phyloP scores from a whole-genome alignment of 2,888 invertebrate species.

The Apotomis turbidana region DNA sequence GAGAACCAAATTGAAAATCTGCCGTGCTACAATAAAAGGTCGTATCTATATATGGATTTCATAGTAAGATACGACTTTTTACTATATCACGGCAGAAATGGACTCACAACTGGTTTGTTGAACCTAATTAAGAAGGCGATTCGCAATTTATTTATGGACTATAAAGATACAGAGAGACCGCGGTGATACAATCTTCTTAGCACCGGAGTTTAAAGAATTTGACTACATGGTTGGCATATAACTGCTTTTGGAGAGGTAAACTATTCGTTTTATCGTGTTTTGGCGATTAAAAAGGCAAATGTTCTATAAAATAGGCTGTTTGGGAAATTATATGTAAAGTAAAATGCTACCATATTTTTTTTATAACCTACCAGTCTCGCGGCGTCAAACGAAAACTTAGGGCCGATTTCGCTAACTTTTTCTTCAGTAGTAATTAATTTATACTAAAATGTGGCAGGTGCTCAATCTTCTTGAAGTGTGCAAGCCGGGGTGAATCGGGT shows the following conservation, averaged over 20 bases:
- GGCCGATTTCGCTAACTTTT: too few species aligned
- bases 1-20: conserved; percentile 54
- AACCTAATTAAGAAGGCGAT: conserved; percentile 79
- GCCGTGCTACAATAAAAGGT: too few species aligned
- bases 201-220: conserved; percentile 12
- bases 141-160: conserved; percentile 77
- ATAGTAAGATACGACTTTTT: too few species aligned
- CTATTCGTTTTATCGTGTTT: not conserved
- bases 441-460: too few species aligned
- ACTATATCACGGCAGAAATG: conserved; percentile 33
- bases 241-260: not conserved
- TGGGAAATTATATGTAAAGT: not conserved
- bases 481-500: too few species aligned
- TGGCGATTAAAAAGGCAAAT: not conserved
- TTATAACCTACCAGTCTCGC: too few species aligned
- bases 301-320: not conserved
- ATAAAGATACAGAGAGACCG: conserved; percentile 47
- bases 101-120: conserved; percentile 60
- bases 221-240: conserved; percentile 9
- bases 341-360: too few species aligned
- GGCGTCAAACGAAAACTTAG: too few species aligned
- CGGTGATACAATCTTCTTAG: conserved; percentile 30
- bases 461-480: too few species aligned
- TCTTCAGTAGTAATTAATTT: too few species aligned
- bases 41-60: too few species aligned